Evolutionary conservation across 1,140 invertebrate genomes (phyloP).

Genomic region (Drosophila punjabiensis): DNA sequence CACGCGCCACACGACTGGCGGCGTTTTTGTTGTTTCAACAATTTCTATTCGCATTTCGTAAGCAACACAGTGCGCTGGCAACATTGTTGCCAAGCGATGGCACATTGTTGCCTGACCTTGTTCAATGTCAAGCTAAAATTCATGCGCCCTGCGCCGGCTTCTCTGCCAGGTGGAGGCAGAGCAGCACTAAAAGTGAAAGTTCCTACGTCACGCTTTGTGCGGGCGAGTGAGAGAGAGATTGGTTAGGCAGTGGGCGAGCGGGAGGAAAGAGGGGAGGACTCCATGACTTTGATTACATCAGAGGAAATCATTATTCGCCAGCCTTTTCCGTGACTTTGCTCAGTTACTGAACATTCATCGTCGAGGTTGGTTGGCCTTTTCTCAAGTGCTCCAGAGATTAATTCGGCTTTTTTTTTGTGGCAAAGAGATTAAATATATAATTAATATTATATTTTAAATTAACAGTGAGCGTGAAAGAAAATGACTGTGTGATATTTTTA

Average conservation of each 20-base stretch:
- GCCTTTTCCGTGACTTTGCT: slow-evolving; percentile 35
- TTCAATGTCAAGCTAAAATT: slow-evolving; percentile 70
- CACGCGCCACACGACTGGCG: slow-evolving; percentile 45
- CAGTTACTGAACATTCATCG: slow-evolving; percentile 66
- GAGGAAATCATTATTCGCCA: slow-evolving; percentile 23
- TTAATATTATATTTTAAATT: not conserved
- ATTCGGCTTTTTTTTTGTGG: not conserved
- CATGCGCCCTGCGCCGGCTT: slow-evolving; percentile 56
- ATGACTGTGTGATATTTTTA: not conserved
- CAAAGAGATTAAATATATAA: not conserved
- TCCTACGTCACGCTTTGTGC: slow-evolving; percentile 58
- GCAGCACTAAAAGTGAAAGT: slow-evolving; percentile 72
- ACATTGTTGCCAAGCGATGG: slow-evolving; percentile 41
- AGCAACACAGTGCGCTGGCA: slow-evolving; percentile 57
- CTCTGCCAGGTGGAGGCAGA: slow-evolving; percentile 17
- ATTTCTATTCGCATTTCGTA: slow-evolving; percentile 58
- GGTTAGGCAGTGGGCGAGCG: not conserved
- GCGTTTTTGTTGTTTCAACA: slow-evolving; percentile 21
- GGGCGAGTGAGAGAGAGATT: slow-evolving; percentile 21
- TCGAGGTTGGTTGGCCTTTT: slow-evolving; percentile 64
- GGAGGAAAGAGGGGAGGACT: slow-evolving; percentile 3
- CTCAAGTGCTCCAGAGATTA: not conserved
- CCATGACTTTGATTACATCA: slow-evolving; percentile 71
- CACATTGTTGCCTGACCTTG: slow-evolving; percentile 78
- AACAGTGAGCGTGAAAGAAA: not conserved